Percentiles rank a stretch among this genome's conserved stretches.
phyloP scores from a whole-genome alignment of 2,888 invertebrate species.

The Spodoptera littoralis region DNA sequence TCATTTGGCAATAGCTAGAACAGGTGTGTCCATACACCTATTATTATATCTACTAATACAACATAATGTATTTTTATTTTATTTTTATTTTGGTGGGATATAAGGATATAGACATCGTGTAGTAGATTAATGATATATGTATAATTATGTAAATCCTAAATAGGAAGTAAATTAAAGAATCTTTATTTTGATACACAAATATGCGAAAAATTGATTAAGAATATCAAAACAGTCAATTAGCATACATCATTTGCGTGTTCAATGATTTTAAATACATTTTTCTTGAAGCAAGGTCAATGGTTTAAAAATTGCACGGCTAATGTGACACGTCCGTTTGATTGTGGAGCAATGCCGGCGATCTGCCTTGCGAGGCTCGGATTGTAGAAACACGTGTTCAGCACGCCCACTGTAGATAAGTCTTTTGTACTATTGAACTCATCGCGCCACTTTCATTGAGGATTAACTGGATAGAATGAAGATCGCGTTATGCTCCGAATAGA shows the following conservation, averaged over 20 bases:
- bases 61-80: too few species aligned
- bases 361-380: conserved; percentile 16
- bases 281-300: conserved; percentile 21
- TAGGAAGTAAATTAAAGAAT: conserved; percentile 3
- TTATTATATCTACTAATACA: too few species aligned
- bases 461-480: conserved; percentile 34
- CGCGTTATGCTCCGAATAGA: conserved; percentile 7
- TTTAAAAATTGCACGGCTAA: conserved; percentile 10
- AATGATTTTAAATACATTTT: conserved; percentile 11
- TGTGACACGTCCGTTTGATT: conserved; percentile 19
- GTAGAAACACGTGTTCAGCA: conserved; percentile 41
- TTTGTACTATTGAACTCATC: conserved; percentile 50
- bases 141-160: neutral
- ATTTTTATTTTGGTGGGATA: too few species aligned
- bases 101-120: too few species aligned
- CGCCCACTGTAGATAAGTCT: conserved; percentile 41
- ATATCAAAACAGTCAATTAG: conserved; percentile 12
- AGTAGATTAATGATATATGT: too few species aligned
- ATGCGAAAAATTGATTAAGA: conserved; percentile 1
- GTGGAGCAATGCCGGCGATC: conserved; percentile 4
- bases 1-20: too few species aligned
- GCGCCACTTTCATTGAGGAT: conserved; percentile 41
- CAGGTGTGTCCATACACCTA: too few species aligned
- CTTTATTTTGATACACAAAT: neutral
- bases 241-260: conserved; percentile 2